Base-by-base conservation (phyloP, 2,888 invertebrate species). In the Adelognathus sp. region DNA sequence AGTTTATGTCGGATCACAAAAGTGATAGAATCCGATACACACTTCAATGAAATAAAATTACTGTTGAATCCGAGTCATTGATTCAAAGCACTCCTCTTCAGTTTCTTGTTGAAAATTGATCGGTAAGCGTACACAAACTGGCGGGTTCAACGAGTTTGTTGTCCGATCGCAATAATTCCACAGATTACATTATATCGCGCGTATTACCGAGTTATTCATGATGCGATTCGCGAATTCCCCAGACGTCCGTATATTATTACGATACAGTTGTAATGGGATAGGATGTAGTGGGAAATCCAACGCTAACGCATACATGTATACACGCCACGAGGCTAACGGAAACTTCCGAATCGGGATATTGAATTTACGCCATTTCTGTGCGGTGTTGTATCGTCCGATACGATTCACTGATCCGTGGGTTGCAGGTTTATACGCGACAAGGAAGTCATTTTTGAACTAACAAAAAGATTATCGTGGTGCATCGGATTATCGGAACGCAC, bases 291-390 rank as follows among this genome's bases (percentile, higher is more conserved):
- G 9, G 24, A 36, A 36, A 33, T 33, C 33, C 1, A 56, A 31
- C 39, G 63, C 33, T 16, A 41, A 54, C n/a, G 24, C 31, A 14
- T 54, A 54, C 6, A 54, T 27, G 33, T 52, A 18, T 11, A 60
- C 11, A 21, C 61, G n/a, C n/a, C n/a, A n/a, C 60, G 66, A 79
- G 69, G 72, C 72, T 79, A 79, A 54, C 71, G 71, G 58, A 80
- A 41, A 83, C 80, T 85, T 86, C 85, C 87, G 82, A 84, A 81
- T 86, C 88, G 89, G 89, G 88, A 90, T 91, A 91, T 90, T 90
- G 90, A 90, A 91, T 90, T 90, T 89, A 89, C 89, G 89, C 90
- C 89, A 86, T 89, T 90, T 88, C 89, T 86, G 87, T 89, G 86
- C 86, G 87, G 86, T 85, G 85, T 81, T 79, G 74, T 66, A 67